Evolutionary conservation across 2,888 invertebrate genomes (phyloP), one percentile per base, ranked within the genome.

Genomic region (Meganola albula): DNA sequence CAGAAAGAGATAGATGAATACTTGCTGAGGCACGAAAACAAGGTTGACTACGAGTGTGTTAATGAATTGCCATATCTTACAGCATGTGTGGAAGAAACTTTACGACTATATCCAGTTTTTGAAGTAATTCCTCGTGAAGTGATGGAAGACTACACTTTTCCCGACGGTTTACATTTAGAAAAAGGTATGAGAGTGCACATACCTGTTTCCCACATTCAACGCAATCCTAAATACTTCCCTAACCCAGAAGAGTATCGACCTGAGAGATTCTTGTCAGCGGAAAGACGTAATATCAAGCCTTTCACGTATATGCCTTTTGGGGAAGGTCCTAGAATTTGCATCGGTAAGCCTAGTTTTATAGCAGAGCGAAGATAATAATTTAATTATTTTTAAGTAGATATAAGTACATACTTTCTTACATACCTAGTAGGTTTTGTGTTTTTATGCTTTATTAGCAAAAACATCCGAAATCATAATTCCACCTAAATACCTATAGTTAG

Each of bases 251-350:
- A 32, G 8, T 69, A 40, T 24, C 34, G 35, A 0, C 68, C 68
- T 0, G 63, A 65, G 29, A 45, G 69, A 10, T 66, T 66, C 33
- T 38, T 63, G 2, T 51, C 47, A 1, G 53, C 47, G 3, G 46
- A 52, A 8, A 62, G 40, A 27, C 35, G 40, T 5, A 48, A 52
- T n/a, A 48, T 63, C 1, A 53, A 37, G 13, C 58, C 57, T 0
- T 67, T 38, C 31, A 57, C 59, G 0, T 66, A 56, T 30, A 28
- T 62, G 24, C 63, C 67, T 0, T 69, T 67, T 33, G 66, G 67
- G 4, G 63, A 50, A 22, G 64, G 63, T 4, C 58, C 31, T 7
- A 24, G 38, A 16, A 24, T 34, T 10, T 38, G 38, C 14, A 29
- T 37, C 3, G 30, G 34, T 32, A 30, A 30, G 26, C n/a, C n/a